Evolutionary conservation across 2,113 vertebrate genomes (phyloP).

Genomic region (Heterochromis multidens): DNA sequence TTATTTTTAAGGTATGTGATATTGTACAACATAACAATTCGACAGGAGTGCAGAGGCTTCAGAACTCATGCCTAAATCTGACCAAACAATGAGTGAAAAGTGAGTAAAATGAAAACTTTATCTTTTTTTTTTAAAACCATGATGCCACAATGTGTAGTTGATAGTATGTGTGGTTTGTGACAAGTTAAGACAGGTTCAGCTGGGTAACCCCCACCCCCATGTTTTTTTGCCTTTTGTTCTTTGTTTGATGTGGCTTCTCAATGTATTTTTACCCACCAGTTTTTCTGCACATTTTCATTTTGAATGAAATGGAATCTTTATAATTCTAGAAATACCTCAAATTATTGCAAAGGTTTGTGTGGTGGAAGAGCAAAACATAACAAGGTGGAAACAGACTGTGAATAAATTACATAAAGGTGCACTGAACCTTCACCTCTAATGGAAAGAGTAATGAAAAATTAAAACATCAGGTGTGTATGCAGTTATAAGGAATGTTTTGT

Average conservation of each 20-base stretch:
- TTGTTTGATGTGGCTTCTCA: background rate
- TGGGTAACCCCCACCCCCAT: background rate
- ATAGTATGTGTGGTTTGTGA: too few species aligned
- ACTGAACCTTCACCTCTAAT: too few species aligned
- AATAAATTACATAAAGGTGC: too few species aligned
- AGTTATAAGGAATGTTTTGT: background rate
- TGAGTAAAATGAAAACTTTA: background rate
- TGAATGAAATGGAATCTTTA: background rate
- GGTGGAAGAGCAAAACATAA: background rate
- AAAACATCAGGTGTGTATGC: background rate
- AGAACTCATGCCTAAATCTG: background rate
- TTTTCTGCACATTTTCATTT: background rate
- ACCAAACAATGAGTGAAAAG: background rate
- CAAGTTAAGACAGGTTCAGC: background rate
- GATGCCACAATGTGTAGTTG: background rate
- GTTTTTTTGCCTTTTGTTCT: rapidly evolving
- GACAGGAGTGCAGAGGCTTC: too few species aligned
- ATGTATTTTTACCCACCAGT: background rate
- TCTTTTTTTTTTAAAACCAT: background rate
- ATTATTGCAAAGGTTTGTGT: rapidly evolving
- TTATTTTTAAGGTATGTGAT: too few species aligned
- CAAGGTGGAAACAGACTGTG: background rate
- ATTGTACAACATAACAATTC: too few species aligned
- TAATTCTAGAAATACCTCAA: background rate
- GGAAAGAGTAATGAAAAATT: background rate